Conservation (phyloP, 2,888 invertebrate species). For the Euzophera pinguis region DNA sequence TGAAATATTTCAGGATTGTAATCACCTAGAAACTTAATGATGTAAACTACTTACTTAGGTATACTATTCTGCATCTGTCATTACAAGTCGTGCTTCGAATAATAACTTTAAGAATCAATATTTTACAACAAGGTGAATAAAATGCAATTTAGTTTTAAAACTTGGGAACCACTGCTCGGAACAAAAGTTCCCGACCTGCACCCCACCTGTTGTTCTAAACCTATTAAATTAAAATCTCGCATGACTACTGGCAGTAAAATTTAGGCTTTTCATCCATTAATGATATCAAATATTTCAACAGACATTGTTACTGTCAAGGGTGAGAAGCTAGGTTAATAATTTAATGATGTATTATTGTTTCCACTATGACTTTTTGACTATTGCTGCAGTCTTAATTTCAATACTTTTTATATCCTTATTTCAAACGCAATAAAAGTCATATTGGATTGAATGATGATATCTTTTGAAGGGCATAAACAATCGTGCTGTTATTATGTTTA, state of each 20-base stretch:
- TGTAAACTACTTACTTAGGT: too few relatives aligned
- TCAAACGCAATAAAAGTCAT: constrained; percentile 20
- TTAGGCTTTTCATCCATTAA: constrained; percentile 53
- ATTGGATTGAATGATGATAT: constrained; percentile 22
- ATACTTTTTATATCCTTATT: constrained; percentile 22
- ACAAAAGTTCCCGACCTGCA: constrained; percentile 26
- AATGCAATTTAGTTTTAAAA: not conserved
- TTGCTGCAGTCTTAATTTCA: constrained; percentile 44
- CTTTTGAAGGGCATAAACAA: constrained; percentile 45
- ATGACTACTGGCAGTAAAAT: constrained; percentile 69
- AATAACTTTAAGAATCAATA: too few relatives aligned
- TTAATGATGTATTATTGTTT: constrained; percentile 74
- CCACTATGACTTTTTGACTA: constrained; percentile 57
- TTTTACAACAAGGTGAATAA: not conserved
- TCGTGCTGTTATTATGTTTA: constrained; percentile 64
- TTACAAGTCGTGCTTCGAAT: too few relatives aligned
- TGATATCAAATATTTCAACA: constrained; percentile 75
- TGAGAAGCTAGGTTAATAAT: constrained; percentile 78
- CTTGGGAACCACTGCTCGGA: not conserved
- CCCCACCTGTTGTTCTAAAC: constrained; percentile 53
- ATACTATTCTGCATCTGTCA: too few relatives aligned
- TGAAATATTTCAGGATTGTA: too few relatives aligned
- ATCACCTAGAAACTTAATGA: not conserved
- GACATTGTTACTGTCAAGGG: constrained; percentile 77
- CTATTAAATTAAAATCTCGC: constrained; percentile 74